Evolutionary conservation across 23 tunicate species (phyloP).

Genomic region (Clavelina lepadiformis): DNA sequence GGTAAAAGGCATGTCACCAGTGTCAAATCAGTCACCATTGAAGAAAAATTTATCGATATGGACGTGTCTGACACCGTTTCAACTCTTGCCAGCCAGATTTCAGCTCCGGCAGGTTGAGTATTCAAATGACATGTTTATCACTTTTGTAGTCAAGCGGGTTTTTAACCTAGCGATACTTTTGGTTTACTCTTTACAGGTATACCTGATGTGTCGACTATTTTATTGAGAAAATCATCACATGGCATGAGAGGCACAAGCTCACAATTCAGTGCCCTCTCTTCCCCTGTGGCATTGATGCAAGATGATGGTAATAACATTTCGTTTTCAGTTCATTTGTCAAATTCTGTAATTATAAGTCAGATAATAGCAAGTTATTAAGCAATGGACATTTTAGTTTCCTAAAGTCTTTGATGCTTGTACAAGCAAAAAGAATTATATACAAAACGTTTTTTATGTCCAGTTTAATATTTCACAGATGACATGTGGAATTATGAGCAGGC

Average conservation of each 20-base stretch:
- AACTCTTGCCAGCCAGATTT: conserved; percentile 82
- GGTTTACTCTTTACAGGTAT: too few species aligned
- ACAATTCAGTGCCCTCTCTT: conserved; percentile 46
- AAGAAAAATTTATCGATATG: too few species aligned
- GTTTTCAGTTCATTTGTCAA: background rate
- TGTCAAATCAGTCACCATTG: too few species aligned
- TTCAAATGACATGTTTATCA: too few species aligned
- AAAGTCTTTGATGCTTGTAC: background rate
- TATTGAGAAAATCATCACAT: conserved; percentile 69
- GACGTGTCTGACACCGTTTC: conserved; percentile 84
- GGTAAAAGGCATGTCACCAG: too few species aligned
- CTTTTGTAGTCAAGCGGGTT: too few species aligned
- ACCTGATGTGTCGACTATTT: conserved; percentile 68
- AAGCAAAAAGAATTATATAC: background rate
- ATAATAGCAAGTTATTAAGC: background rate
- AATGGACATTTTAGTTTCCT: background rate
- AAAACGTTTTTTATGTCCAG: background rate
- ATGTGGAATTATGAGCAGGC: conserved; percentile 59
- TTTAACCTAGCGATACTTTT: too few species aligned
- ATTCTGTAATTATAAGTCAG: background rate
- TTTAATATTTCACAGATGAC: conserved; percentile 21
- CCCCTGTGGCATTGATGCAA: conserved; percentile 46
- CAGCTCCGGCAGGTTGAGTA: conserved; percentile 68
- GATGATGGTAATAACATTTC: conserved; percentile 59
- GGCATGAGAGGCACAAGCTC: conserved; percentile 30